Percentiles rank a stretch among this genome's conserved stretches.
Conservation (phyloP, 2,113 vertebrate species). For the Labeo catla region DNA sequence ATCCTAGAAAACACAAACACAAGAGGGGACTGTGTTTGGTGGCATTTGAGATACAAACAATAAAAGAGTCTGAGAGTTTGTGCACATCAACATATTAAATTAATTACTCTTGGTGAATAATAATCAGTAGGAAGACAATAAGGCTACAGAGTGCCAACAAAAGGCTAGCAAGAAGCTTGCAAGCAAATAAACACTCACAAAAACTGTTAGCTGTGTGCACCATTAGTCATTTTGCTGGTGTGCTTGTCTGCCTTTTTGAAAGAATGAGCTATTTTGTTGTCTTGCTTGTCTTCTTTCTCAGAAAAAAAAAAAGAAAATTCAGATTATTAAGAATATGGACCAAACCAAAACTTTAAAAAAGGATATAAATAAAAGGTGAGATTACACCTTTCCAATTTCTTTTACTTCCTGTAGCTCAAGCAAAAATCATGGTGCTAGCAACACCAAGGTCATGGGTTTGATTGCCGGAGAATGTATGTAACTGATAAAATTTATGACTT, state of each 20-base stretch:
- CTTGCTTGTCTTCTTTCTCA: neutral
- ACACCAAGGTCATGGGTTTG: neutral
- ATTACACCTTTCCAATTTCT: neutral
- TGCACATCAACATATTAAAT: neutral
- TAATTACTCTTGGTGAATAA: slow-evolving; percentile 12
- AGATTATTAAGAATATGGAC: neutral
- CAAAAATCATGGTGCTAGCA: neutral
- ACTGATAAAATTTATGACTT: neutral
- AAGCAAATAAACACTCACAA: neutral
- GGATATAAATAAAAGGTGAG: neutral
- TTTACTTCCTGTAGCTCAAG: neutral
- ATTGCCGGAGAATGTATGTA: neutral
- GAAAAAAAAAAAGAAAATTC: neutral
- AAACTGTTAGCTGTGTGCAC: neutral
- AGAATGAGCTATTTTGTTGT: neutral
- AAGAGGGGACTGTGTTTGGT: neutral
- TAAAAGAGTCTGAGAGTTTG: neutral
- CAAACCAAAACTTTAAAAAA: neutral
- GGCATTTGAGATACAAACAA: neutral
- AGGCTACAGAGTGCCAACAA: neutral
- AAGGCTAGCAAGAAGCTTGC: neutral
- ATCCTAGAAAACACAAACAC: neutral
- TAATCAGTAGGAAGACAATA: neutral
- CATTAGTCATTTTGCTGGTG: neutral
- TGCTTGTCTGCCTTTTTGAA: neutral